Evolutionary conservation across 2,113 vertebrate genomes (phyloP).

Genomic region (Syngnathus floridae): DNA sequence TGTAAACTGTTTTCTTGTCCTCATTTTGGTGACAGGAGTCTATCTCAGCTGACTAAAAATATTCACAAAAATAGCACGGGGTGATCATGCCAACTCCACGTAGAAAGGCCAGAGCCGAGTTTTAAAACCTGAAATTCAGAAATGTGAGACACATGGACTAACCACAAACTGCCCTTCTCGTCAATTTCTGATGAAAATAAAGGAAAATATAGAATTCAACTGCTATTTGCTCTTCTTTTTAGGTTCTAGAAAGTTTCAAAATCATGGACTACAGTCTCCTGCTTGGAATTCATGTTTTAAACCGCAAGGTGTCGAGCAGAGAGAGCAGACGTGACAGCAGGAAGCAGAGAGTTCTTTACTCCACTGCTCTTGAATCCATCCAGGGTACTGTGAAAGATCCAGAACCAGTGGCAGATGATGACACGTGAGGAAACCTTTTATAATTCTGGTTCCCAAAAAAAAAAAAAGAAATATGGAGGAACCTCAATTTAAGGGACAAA

Average conservation of each 20-base stretch:
- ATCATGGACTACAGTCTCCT: slow-evolving; percentile 98
- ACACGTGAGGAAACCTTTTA: slow-evolving; percentile 75
- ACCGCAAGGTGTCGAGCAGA: slow-evolving; percentile 70
- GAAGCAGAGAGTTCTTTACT: slow-evolving; percentile 90
- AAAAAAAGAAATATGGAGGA: not conserved
- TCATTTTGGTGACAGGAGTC: too few species aligned
- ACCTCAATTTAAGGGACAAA: too few species aligned
- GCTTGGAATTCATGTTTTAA: slow-evolving; percentile 84
- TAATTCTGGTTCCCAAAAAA: not conserved
- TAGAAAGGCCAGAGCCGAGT: not conserved
- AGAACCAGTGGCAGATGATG: slow-evolving; percentile 71
- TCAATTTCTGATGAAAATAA: not conserved
- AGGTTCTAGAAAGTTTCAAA: slow-evolving; percentile 98
- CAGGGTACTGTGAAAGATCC: slow-evolving; percentile 81
- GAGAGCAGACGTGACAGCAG: slow-evolving; percentile 75
- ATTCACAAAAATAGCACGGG: too few species aligned
- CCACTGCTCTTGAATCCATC: slow-evolving; percentile 94
- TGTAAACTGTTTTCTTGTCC: too few species aligned
- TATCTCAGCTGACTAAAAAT: too few species aligned
- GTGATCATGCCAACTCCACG: too few species aligned
- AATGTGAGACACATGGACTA: not conserved
- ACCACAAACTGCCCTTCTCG: not conserved
- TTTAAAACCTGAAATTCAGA: not conserved
- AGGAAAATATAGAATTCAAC: not conserved
- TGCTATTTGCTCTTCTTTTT: not conserved